Percentiles rank a stretch among this genome's conserved stretches.
Evolutionary conservation across 2,113 vertebrate species (phyloP).

Genomic region (Tyto alba): DNA sequence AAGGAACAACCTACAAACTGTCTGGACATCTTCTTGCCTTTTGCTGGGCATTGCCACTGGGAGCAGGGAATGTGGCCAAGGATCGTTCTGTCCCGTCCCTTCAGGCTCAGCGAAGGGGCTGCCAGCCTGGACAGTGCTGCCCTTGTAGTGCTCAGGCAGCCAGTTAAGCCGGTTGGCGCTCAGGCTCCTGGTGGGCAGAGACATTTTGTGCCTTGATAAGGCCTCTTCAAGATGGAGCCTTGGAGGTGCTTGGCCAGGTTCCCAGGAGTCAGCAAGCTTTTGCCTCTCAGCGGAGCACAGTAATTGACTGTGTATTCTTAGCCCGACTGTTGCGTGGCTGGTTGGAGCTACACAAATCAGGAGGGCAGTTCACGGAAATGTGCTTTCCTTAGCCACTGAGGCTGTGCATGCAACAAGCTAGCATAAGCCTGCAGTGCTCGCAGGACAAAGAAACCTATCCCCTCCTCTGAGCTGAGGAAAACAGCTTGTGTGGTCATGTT

Average conservation of each 20-base stretch:
- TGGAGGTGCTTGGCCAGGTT: neutral
- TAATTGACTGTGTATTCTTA: neutral
- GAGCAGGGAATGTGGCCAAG: accelerated
- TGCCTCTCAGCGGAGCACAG: neutral
- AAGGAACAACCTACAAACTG: accelerated
- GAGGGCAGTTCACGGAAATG: neutral
- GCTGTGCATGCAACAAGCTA: accelerated
- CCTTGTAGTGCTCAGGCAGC: neutral
- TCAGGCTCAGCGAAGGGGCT: accelerated
- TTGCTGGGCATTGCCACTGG: neutral
- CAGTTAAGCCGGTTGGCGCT: accelerated
- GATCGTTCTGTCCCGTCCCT: accelerated
- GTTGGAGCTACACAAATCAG: neutral
- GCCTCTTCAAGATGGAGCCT: neutral
- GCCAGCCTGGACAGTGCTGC: neutral
- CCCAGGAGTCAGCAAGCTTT: neutral
- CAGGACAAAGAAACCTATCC: neutral
- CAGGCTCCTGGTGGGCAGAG: neutral
- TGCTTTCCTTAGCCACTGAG: neutral
- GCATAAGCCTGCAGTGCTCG: neutral
- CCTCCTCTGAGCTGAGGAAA: neutral
- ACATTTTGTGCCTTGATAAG: neutral
- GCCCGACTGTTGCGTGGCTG: neutral
- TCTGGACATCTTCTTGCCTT: too few species aligned
- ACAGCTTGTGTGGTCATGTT: neutral